Percentiles rank a stretch among this genome's conserved stretches.
Evolutionary conservation across 2,113 vertebrate species (phyloP).

Genomic region (Cisticola juncidis): DNA sequence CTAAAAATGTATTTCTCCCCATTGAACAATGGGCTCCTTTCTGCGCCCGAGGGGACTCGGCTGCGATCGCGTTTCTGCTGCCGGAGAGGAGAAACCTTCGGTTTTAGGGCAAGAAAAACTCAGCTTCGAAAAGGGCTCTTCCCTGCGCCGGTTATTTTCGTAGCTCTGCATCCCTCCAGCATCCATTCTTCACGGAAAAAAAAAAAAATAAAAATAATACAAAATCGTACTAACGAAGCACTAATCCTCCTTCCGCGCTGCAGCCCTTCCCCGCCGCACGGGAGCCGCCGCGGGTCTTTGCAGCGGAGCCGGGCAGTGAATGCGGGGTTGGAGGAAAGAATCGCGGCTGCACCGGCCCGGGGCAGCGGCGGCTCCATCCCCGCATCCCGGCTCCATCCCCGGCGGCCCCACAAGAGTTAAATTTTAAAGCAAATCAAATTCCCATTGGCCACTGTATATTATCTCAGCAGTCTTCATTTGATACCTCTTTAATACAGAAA

Average conservation of each 20-base stretch:
- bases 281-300: neutral
- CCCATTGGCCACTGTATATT: slow-evolving; percentile 77
- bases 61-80: slow-evolving; percentile 49
- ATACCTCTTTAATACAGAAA: slow-evolving; percentile 85
- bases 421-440: slow-evolving; percentile 85
- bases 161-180: neutral
- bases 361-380: neutral
- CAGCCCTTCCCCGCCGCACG: neutral
- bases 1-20: slow-evolving; percentile 73
- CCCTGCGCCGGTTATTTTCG: neutral
- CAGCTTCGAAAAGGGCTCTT: neutral
- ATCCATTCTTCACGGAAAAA: rapidly evolving
- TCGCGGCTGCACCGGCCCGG: neutral
- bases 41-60: slow-evolving; percentile 52
- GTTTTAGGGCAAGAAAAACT: neutral
- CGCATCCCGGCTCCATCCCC: neutral
- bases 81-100: slow-evolving; percentile 23
- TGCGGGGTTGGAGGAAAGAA: neutral
- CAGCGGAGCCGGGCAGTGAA: neutral
- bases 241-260: neutral
- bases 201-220: neutral
- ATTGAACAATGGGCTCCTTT: slow-evolving; percentile 74
- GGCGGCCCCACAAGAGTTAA: slow-evolving; percentile 58
- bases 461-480: slow-evolving; percentile 85
- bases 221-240: neutral